These are phyloP conservation scores for Vanessa atalanta DNA, from an alignment of 1,140 invertebrate genomes.

Conservation along the genomic window DNA sequence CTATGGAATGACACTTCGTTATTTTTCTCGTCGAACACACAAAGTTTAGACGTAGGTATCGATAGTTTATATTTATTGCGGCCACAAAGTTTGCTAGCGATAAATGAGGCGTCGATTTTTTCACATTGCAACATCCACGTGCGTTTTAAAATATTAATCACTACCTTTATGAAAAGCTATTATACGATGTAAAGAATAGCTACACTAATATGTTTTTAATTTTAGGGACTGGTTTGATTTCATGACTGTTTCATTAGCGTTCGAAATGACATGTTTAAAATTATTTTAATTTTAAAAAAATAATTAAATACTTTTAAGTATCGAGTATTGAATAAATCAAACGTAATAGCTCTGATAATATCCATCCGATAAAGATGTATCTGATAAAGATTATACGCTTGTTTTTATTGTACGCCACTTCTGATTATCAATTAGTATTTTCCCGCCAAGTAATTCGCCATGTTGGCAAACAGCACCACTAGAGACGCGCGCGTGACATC, in stretches of 20 bases:
- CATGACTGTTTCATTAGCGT: neutral
- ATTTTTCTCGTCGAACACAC: conserved; percentile 37
- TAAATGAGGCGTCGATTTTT: conserved; percentile 3
- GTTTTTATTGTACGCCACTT: neutral
- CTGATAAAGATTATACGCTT: conserved; percentile 9
- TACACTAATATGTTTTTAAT: neutral
- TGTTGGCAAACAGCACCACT: conserved; percentile 66
- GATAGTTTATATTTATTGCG: conserved; percentile 26
- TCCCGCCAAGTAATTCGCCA: conserved; percentile 38
- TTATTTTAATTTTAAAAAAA: neutral
- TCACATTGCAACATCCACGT: neutral
- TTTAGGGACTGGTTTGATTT: neutral
- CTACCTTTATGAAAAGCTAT: neutral
- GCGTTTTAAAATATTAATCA: neutral
- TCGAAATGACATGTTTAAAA: too few species aligned
- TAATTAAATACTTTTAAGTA: neutral
- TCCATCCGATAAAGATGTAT: neutral
- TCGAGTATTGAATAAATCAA: neutral
- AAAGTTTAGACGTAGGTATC: conserved; percentile 27
- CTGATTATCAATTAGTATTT: conserved; percentile 35
- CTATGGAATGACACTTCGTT: conserved; percentile 52
- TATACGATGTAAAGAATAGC: neutral
- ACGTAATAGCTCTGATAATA: conserved; percentile 4
- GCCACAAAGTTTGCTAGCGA: conserved; percentile 11
- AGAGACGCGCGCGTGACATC: conserved; percentile 59